These are phyloP conservation scores for Drosophila buzzatii DNA, from an alignment of 2,888 invertebrate species.

Conservation along the genomic window DNA sequence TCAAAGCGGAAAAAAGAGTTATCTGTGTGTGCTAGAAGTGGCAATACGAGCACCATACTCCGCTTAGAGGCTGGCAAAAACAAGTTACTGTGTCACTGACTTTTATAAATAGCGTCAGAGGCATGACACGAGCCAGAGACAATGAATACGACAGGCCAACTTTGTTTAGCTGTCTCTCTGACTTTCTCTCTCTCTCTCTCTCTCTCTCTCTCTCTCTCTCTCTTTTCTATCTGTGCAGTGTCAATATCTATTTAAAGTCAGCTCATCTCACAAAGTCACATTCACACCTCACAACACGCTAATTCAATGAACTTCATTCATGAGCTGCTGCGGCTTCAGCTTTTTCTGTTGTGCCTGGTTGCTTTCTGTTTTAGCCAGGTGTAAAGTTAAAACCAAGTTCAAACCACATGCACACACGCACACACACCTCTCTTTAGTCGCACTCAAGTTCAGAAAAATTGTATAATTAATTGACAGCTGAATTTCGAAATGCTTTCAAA, in stretches of 20 bases:
- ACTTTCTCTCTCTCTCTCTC: background rate
- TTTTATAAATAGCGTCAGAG: conserved; percentile 75
- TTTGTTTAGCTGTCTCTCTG: conserved; percentile 20
- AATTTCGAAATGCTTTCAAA: background rate
- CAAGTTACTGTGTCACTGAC: conserved; percentile 80
- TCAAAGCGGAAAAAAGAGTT: conserved; percentile 80
- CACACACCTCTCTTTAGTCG: background rate
- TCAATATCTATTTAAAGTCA: conserved; percentile 63
- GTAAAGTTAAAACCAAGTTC: conserved; percentile 28
- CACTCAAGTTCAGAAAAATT: background rate
- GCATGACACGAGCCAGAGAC: conserved; percentile 67
- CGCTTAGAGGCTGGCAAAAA: conserved; percentile 30
- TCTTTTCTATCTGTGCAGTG: conserved; percentile 32
- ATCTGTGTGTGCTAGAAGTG: conserved; percentile 57
- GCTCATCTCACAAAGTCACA: conserved; percentile 41
- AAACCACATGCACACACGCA: conserved; percentile 12
- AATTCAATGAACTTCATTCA: conserved; percentile 54
- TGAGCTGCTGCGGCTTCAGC: conserved; percentile 5
- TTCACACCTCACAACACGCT: conserved; percentile 57
- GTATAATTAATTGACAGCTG: background rate
- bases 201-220: background rate
- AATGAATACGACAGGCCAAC: conserved; percentile 50
- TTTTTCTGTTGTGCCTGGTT: background rate
- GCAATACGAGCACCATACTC: conserved; percentile 52
- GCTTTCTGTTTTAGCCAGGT: conserved; percentile 24